Base-by-base conservation (phyloP, 1,140 invertebrate genomes). In the Saxidomus purpurata region DNA sequence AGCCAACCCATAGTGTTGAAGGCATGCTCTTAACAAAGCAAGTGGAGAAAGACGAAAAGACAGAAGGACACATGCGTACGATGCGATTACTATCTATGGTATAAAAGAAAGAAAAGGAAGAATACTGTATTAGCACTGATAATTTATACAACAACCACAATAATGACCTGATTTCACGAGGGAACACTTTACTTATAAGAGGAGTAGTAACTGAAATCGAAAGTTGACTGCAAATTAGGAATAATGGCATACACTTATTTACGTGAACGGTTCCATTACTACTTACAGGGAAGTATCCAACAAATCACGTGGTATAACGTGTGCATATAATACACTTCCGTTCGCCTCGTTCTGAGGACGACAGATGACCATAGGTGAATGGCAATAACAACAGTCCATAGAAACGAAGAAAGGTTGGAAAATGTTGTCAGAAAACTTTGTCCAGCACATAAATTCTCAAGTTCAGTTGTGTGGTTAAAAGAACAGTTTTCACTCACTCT, bases 361-460 rank as follows among this genome's bases (percentile, higher is more conserved):
- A 88, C 86, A 40, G 86, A 49, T 2, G 43, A 59, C 76, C 86
- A 88, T 1, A 88, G 17, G 55, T 88, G 77, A n/a, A 81, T 43
- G 11, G 86, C 76, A 55, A 88, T 88, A n/a, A 88, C 34, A 22
- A 49, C 25, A 3, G 86, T 88, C 86, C 86, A 88, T 31, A 88
- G 47, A 49, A 88, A 88, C 3, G 86, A 88, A 1, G 77, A 6
- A 28, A 88, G 17, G 49, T 88, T 88, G 3, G 86, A 88, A 71
- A 61, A 77, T 11, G 86, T 88, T 17, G 86, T 88, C 11, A 81
- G 6, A 67, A 88, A 88, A 71, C 86, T 88, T 52, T 88, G 86
- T 2, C 17, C 77, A 22, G 31, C 31, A 71, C 86, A 88, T 13
- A 88, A 38, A 4, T 36, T 4, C 28, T 74, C 47, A 13, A 22